Percentiles rank a stretch among this genome's conserved stretches.
Conservation (phyloP, 2,888 invertebrate species). For the Ganaspis brasiliensis region DNA sequence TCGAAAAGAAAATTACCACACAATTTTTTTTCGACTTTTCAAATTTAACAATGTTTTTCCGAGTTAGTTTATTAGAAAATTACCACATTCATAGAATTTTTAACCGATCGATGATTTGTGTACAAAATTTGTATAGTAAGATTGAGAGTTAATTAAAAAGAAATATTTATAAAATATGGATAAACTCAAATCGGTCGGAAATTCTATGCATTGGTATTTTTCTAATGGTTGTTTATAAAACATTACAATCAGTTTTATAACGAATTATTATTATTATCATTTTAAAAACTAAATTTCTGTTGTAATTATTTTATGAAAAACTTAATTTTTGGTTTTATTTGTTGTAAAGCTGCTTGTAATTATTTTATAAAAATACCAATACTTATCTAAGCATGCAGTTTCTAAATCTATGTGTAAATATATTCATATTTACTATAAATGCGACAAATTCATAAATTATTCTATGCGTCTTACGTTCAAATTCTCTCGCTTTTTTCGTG, state of each 20-base stretch:
- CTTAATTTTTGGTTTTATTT: background rate
- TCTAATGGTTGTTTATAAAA: background rate
- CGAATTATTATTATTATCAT: background rate
- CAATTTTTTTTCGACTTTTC: background rate
- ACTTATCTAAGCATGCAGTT: slow-evolving; percentile 74
- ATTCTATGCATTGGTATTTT: background rate
- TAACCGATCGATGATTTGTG: background rate
- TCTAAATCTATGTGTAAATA: slow-evolving; percentile 58
- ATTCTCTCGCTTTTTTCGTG: slow-evolving; percentile 52
- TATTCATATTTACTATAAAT: slow-evolving; percentile 50
- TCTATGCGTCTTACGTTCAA: slow-evolving; percentile 64
- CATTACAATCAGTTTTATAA: background rate
- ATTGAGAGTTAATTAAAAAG: background rate
- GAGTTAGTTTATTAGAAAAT: slow-evolving; percentile 12
- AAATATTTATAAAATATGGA: background rate
- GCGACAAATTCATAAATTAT: slow-evolving; percentile 63
- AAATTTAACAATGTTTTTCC: slow-evolving; percentile 25
- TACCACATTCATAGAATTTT: background rate
- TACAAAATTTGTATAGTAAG: background rate
- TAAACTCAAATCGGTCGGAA: background rate
- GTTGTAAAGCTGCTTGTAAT: background rate
- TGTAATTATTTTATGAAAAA: background rate
- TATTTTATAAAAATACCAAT: background rate
- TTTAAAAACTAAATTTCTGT: background rate
- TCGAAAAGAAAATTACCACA: background rate